phyloP scores from a whole-genome alignment of 2,888 invertebrate species.

The Xylocampa areola region DNA sequence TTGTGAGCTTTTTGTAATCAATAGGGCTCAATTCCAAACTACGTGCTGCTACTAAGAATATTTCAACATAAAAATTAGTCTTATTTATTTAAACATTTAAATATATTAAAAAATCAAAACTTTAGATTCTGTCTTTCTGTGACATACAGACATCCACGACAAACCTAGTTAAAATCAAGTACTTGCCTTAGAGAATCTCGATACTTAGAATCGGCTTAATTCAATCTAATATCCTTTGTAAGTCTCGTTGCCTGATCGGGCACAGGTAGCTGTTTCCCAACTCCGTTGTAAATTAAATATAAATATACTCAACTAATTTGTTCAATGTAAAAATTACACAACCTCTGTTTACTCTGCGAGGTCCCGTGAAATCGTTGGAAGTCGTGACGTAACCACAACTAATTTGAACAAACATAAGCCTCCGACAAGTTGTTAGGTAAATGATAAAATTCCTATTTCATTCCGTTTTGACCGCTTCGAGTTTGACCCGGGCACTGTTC shows the following conservation, averaged over 20 bases:
- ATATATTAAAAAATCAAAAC: too few species aligned
- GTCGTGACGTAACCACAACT: conserved; percentile 36
- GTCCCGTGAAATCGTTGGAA: conserved; percentile 43
- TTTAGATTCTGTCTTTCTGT: too few species aligned
- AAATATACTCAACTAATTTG: conserved; percentile 39
- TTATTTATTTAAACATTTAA: too few species aligned
- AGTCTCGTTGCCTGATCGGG: conserved; percentile 4
- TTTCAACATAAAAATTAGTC: too few species aligned
- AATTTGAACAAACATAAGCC: conserved; percentile 39
- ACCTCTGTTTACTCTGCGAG: conserved; percentile 25
- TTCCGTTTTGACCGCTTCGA: conserved; percentile 16
- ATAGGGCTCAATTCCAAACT: too few species aligned
- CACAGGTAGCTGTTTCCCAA: conserved; percentile 19
- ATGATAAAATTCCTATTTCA: conserved; percentile 41
- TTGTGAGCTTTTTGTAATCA: too few species aligned
- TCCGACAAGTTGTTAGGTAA: conserved; percentile 31
- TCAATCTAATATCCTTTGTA: conserved; percentile 1
- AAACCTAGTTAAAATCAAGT: too few species aligned
- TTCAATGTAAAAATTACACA: conserved; percentile 42
- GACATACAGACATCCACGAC: too few species aligned
- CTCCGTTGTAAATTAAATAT: conserved; percentile 34
- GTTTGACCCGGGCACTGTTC: conserved; percentile 3
- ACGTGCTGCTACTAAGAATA: too few species aligned
- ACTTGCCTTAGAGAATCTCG: too few species aligned
- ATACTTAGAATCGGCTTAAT: too few species aligned